Evolutionary conservation across 1,140 invertebrate species (phyloP).

Genomic region (Zaprionus taronus): DNA sequence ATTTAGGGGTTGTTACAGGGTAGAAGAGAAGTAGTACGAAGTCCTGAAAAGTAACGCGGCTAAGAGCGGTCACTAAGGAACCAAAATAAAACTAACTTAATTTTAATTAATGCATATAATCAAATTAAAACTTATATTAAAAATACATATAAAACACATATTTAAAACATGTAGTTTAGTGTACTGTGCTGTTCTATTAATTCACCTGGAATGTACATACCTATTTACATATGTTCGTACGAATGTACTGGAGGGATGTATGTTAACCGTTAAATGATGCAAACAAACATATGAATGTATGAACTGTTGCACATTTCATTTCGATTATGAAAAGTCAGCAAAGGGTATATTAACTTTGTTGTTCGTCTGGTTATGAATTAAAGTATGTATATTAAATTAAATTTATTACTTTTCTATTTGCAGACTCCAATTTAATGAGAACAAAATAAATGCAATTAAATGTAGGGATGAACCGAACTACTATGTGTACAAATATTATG

Average conservation of each 20-base stretch:
- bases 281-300: too few relatives aligned
- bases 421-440: constrained; percentile 34
- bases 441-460: neutral
- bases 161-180: neutral
- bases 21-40: constrained; percentile 22
- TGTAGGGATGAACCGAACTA: neutral
- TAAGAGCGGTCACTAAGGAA: neutral
- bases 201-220: neutral
- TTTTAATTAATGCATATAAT: neutral
- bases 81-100: neutral
- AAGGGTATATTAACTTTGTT: too few relatives aligned
- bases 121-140: neutral
- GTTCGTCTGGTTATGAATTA: too few relatives aligned
- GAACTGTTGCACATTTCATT: too few relatives aligned
- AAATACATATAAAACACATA: too few relatives aligned
- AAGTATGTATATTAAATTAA: constrained; percentile 62
- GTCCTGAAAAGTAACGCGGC: constrained; percentile 20
- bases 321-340: too few relatives aligned
- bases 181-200: neutral
- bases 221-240: neutral
- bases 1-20: constrained; percentile 61
- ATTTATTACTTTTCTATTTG: constrained; percentile 49
- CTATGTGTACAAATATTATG: neutral
- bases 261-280: too few relatives aligned
- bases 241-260: neutral